phyloP scores from a whole-genome alignment of 2,888 invertebrate genomes.

The Drosophila borborema region DNA sequence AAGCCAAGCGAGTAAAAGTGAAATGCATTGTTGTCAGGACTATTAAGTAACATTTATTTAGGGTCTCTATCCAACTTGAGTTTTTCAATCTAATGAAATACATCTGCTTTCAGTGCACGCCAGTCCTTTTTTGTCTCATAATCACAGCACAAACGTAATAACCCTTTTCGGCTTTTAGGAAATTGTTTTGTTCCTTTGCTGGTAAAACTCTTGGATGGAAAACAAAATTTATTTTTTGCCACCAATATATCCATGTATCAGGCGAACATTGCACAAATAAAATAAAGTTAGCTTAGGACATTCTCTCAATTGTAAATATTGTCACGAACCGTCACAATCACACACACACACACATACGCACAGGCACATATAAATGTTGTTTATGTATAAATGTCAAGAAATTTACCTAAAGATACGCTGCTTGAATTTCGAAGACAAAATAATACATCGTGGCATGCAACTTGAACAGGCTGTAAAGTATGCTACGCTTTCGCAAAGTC shows the following conservation, averaged over 20 bases:
- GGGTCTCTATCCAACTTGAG: constrained; percentile 1
- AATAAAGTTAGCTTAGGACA: constrained; percentile 68
- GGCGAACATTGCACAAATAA: constrained; percentile 59
- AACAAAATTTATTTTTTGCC: constrained; percentile 45
- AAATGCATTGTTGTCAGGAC: background rate
- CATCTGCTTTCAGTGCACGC: constrained; percentile 56
- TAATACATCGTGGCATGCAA: constrained; percentile 36
- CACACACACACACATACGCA: constrained; percentile 16
- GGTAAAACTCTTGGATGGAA: background rate
- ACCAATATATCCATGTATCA: constrained; percentile 29
- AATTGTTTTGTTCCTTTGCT: constrained; percentile 38
- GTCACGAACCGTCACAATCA: constrained; percentile 54
- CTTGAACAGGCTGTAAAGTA: constrained; percentile 55
- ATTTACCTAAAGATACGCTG: constrained; percentile 63
- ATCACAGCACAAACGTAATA: constrained; percentile 51
- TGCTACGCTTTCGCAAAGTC: constrained; percentile 61
- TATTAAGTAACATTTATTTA: constrained; percentile 16
- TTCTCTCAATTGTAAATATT: constrained; percentile 66
- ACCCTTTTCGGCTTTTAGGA: constrained; percentile 47
- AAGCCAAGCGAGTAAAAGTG: background rate
- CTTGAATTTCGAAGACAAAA: constrained; percentile 62
- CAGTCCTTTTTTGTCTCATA: constrained; percentile 21
- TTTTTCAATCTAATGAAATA: constrained; percentile 17
- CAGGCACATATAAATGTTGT: constrained; percentile 10
- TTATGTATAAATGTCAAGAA: constrained; percentile 40